These are phyloP conservation scores for Ophiodon elongatus DNA, from an alignment of 2,113 vertebrate genomes.

Conservation along the genomic window DNA sequence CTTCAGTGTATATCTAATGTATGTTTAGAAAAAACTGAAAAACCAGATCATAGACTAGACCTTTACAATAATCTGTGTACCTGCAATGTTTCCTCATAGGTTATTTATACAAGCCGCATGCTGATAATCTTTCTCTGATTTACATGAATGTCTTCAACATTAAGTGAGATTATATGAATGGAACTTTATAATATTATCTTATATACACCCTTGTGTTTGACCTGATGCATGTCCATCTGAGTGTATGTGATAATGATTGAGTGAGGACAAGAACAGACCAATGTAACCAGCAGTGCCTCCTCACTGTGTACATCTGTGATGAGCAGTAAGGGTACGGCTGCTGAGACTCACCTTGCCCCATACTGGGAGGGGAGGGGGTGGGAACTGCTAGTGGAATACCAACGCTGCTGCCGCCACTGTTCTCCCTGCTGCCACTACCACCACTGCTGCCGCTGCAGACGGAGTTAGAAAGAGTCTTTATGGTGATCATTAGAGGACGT, in stretches of 20 bases:
- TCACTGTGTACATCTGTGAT: neutral
- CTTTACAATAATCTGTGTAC: neutral
- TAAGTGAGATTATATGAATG: neutral
- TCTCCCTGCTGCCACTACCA: conserved; percentile 96
- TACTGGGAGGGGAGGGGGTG: conserved; percentile 95
- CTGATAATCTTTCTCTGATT: neutral
- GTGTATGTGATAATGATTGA: neutral
- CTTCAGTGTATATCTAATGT: neutral
- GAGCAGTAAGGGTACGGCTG: conserved; percentile 1
- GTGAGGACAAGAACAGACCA: neutral
- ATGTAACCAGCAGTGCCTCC: neutral
- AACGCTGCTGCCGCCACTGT: conserved; percentile 93
- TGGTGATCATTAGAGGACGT: conserved; percentile 26
- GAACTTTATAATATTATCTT: neutral
- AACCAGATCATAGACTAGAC: neutral
- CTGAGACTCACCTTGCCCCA: conserved; percentile 89
- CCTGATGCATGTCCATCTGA: neutral
- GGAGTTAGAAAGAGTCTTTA: neutral
- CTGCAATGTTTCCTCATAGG: neutral
- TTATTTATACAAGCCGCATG: neutral
- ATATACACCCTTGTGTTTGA: neutral
- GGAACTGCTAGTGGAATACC: conserved; percentile 96
- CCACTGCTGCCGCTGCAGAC: conserved; percentile 92
- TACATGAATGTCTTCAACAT: neutral
- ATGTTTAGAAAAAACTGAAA: neutral